Evolutionary conservation across 2,888 invertebrate genomes (phyloP).

Genomic region (Perdita meconis): DNA sequence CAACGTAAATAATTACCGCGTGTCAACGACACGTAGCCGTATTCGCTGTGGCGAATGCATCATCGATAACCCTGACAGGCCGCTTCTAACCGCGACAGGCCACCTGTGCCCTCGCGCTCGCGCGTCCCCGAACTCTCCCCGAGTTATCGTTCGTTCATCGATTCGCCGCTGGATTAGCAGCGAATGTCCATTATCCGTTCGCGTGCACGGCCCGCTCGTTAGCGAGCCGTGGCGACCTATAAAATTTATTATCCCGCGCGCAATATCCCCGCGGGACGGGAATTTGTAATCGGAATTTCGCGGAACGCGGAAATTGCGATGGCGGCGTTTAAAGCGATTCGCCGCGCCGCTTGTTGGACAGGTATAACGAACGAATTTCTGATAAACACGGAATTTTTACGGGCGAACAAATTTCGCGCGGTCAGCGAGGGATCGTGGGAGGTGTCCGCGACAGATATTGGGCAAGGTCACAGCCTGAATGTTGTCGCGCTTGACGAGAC

Average conservation of each 20-base stretch:
- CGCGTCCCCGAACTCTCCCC: slow-evolving; percentile 27
- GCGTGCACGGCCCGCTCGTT: slow-evolving; percentile 46
- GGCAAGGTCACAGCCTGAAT: neutral
- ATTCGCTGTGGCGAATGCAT: slow-evolving; percentile 62
- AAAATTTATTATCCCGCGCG: slow-evolving; percentile 54
- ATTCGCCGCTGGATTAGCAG: slow-evolving; percentile 60
- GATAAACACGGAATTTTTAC: neutral
- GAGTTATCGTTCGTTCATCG: slow-evolving; percentile 63
- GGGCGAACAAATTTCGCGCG: neutral
- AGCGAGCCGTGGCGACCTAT: slow-evolving; percentile 34
- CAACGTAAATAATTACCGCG: slow-evolving; percentile 65
- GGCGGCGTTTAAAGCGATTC: slow-evolving; percentile 43
- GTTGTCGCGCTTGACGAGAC: neutral
- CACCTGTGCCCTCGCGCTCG: slow-evolving; percentile 47
- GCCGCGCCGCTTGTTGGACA: neutral
- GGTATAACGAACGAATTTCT: slow-evolving; percentile 22
- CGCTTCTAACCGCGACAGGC: slow-evolving; percentile 54
- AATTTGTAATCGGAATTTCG: slow-evolving; percentile 57
- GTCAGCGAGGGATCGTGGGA: neutral
- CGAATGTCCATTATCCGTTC: slow-evolving; percentile 58
- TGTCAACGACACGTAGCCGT: slow-evolving; percentile 56
- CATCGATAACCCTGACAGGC: slow-evolving; percentile 65
- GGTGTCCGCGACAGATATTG: neutral
- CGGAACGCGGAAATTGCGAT: slow-evolving; percentile 46
- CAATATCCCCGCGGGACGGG: slow-evolving; percentile 47